These are phyloP conservation scores for Callinectes sapidus DNA, from an alignment of 2,888 invertebrate species.

Conservation along the genomic window DNA sequence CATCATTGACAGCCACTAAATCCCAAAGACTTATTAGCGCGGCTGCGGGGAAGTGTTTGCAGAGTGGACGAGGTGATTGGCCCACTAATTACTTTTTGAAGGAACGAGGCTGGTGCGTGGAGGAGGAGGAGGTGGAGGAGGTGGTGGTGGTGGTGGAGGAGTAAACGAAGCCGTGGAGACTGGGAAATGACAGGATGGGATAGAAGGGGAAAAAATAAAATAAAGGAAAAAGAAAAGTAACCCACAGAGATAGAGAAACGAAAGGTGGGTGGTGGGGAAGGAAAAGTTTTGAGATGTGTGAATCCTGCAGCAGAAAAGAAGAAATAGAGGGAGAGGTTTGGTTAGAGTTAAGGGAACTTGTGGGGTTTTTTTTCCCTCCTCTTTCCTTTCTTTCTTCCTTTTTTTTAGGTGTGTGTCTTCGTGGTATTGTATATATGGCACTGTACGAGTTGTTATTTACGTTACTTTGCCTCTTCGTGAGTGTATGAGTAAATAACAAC, in stretches of 20 bases:
- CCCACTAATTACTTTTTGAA: conserved; percentile 46
- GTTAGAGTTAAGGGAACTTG: background rate
- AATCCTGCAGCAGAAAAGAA: background rate
- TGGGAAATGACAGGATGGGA: background rate
- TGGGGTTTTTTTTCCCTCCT: background rate
- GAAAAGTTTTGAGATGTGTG: background rate
- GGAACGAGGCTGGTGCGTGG: background rate
- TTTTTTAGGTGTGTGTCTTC: background rate
- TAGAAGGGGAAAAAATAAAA: background rate
- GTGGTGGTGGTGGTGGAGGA: background rate
- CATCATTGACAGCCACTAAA: conserved; percentile 40
- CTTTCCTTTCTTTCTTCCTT: background rate
- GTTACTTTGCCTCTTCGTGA: too few relatives aligned
- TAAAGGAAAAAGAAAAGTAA: background rate
- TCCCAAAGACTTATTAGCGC: conserved; percentile 44
- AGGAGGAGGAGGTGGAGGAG: conserved; percentile 5
- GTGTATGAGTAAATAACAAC: too few relatives aligned
- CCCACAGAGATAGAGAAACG: background rate
- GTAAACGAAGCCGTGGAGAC: background rate
- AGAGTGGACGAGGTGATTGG: conserved; percentile 37
- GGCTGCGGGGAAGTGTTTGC: conserved; percentile 44
- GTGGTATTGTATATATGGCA: background rate
- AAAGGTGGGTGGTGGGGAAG: background rate
- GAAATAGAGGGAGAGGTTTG: background rate
- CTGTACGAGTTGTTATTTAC: too few relatives aligned